These are phyloP conservation scores for Sebastes vulpes DNA, from an alignment of 2,797 vertebrate species.

Conservation along the genomic window DNA sequence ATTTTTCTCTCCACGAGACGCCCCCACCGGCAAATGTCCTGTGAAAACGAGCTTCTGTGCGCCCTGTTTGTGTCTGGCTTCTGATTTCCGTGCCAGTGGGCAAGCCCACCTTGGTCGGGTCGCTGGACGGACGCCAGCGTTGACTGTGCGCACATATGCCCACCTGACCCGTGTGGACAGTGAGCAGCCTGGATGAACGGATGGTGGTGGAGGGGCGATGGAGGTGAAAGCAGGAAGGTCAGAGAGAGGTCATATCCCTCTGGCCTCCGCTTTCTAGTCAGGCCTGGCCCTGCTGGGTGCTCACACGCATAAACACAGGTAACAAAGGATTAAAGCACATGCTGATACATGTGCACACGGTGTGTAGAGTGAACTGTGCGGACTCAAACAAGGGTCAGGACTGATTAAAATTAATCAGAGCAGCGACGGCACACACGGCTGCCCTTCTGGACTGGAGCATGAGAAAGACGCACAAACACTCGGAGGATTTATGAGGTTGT, in stretches of 20 bases:
- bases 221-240: conserved; percentile 18
- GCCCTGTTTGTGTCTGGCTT: conserved; percentile 2
- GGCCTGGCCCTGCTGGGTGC: neutral
- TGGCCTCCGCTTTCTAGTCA: neutral
- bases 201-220: neutral
- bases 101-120: conserved; percentile 41
- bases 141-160: conserved; percentile 53
- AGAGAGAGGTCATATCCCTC: conserved; percentile 20
- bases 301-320: neutral
- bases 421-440: neutral
- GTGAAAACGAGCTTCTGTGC: neutral
- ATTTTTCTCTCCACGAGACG: neutral
- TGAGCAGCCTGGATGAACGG: neutral
- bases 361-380: neutral
- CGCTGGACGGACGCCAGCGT: conserved; percentile 54
- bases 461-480: conserved; percentile 1
- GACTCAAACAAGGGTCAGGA: neutral
- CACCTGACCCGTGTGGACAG: conserved; percentile 30
- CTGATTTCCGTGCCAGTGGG: conserved; percentile 28
- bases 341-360: neutral
- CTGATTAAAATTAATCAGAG: conserved; percentile 1
- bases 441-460: neutral
- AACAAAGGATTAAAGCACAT: neutral
- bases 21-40: conserved; percentile 11
- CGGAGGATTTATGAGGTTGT: conserved; percentile 64